These are phyloP conservation scores for Cololabis saira DNA, from an alignment of 2,113 vertebrate species.

Conservation along the genomic window DNA sequence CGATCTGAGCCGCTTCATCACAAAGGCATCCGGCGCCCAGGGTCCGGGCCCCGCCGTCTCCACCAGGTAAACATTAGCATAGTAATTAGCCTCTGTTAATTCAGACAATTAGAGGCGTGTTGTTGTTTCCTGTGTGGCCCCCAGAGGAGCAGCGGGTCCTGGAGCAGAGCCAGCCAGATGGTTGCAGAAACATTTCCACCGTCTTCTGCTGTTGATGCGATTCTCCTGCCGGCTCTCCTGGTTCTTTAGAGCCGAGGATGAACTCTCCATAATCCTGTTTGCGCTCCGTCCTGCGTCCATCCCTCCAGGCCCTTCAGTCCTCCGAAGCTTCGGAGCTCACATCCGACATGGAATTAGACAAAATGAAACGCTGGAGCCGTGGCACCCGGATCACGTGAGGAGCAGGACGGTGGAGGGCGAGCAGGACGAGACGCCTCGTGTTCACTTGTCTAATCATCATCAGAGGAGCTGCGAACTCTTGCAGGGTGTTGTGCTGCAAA, in stretches of 20 bases:
- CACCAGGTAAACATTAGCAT: constrained; percentile 96
- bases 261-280: constrained; percentile 45
- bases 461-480: background rate
- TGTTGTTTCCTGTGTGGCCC: constrained; percentile 86
- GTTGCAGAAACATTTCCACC: constrained; percentile 66
- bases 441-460: background rate
- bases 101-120: constrained; percentile 89
- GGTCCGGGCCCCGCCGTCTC: background rate
- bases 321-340: constrained; percentile 6
- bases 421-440: background rate
- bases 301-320: background rate
- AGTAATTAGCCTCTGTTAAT: constrained; percentile 96
- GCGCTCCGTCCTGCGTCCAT: background rate
- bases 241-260: constrained; percentile 16
- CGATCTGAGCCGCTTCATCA: too few relatives aligned
- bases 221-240: background rate
- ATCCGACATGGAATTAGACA: too few relatives aligned
- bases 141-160: constrained; percentile 94
- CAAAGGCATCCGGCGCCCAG: background rate
- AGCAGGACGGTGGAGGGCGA: background rate
- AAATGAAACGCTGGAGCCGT: background rate
- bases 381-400: background rate
- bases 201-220: background rate
- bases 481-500: constrained; percentile 2
- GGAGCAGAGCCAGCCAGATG: constrained; percentile 89